These are phyloP conservation scores for Tylochromis polylepis DNA, from an alignment of 2,113 vertebrate species.

Conservation along the genomic window DNA sequence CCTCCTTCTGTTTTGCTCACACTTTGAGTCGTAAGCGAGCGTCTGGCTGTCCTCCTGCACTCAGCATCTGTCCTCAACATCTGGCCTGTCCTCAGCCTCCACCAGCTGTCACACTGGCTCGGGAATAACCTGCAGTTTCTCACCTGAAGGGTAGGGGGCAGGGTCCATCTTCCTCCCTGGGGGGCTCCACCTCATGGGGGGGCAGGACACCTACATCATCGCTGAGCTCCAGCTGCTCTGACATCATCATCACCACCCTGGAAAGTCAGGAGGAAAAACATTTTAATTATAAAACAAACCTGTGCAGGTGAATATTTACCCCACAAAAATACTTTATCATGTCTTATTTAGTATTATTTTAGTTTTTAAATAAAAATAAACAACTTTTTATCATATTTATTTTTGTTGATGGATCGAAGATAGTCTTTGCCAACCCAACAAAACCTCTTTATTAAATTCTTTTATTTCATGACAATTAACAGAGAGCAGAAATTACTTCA, in stretches of 20 bases:
- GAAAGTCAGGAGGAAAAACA: not conserved
- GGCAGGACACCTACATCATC: slow-evolving; percentile 43
- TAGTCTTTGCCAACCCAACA: too few relatives aligned
- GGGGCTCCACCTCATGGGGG: slow-evolving; percentile 39
- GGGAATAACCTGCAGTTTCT: not conserved
- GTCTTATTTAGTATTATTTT: not conserved
- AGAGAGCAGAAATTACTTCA: not conserved
- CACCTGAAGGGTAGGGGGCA: slow-evolving; percentile 60
- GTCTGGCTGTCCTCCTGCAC: not conserved
- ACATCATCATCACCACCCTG: slow-evolving; percentile 38
- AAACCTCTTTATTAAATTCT: not conserved
- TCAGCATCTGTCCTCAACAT: not conserved
- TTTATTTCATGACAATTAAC: not conserved
- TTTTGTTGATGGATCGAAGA: not conserved
- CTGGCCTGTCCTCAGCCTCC: not conserved
- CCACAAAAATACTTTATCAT: not conserved
- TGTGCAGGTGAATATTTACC: not conserved
- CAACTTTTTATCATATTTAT: not conserved
- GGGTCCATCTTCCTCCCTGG: slow-evolving; percentile 56
- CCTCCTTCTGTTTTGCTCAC: not conserved
- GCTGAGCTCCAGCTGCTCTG: slow-evolving; percentile 45
- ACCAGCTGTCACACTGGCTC: not conserved
- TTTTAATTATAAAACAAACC: not conserved
- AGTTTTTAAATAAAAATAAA: not conserved
- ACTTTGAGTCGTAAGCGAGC: not conserved